Percentiles rank a stretch among this genome's conserved stretches.
Conservation (phyloP, 2,888 invertebrate genomes). For the Megamerina dolium region DNA sequence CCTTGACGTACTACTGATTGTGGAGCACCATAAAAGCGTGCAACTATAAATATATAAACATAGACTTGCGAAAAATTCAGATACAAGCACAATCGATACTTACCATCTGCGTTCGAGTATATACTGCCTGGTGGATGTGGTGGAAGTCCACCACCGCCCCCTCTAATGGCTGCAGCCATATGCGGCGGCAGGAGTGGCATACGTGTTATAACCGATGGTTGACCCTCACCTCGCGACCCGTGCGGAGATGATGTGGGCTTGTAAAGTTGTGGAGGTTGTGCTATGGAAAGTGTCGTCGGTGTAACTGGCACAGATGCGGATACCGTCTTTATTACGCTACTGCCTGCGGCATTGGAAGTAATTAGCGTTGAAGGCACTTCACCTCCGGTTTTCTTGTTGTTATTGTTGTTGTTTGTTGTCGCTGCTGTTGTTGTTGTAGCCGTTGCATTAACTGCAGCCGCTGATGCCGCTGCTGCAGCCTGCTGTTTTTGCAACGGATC, state of each 20-base stretch:
- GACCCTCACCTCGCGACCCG: constrained; percentile 24
- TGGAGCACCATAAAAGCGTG: constrained; percentile 37
- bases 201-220: constrained; percentile 58
- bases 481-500: constrained; percentile 50
- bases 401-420: constrained; percentile 1
- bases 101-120: constrained; percentile 31
- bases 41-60: constrained; percentile 18
- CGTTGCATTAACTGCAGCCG: constrained; percentile 34
- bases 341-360: not conserved
- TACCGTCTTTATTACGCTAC: constrained; percentile 24
- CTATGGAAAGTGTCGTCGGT: constrained; percentile 28
- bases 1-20: constrained; percentile 13
- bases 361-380: constrained; percentile 8
- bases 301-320: constrained; percentile 3
- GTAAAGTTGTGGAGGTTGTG: constrained; percentile 52
- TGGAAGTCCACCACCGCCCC: too few species aligned
- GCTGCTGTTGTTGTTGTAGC: constrained; percentile 8
- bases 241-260: too few species aligned
- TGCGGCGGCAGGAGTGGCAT: constrained; percentile 51
- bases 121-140: too few species aligned
- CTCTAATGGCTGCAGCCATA: constrained; percentile 10
- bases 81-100: constrained; percentile 6
- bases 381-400: constrained; percentile 1
- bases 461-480: constrained; percentile 53
- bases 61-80: not conserved